Percentiles rank a stretch among this genome's conserved stretches.
phyloP scores from a whole-genome alignment of 2,888 invertebrate species.

The Rhingia rostrata region DNA sequence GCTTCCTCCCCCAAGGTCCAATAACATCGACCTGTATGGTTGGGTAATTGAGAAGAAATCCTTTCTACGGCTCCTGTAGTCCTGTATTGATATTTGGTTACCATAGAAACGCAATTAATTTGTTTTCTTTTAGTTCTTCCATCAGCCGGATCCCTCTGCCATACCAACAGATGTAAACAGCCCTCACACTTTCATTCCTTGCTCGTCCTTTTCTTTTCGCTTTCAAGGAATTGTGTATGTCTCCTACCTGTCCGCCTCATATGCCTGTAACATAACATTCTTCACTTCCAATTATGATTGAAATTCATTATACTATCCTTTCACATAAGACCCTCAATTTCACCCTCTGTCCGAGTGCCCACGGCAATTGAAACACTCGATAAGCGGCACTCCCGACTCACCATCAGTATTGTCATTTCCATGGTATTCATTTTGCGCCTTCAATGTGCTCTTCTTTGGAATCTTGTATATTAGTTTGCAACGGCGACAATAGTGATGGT shows the following conservation, averaged over 20 bases:
- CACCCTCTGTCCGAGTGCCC: constrained; percentile 6
- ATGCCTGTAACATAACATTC: constrained; percentile 10
- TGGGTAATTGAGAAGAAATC: constrained; percentile 6
- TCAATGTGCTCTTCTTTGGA: constrained; percentile 20
- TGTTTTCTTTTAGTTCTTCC: constrained; percentile 44
- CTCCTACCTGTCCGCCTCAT: not conserved
- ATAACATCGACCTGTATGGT: not conserved
- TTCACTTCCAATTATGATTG: constrained; percentile 59
- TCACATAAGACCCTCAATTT: constrained; percentile 42
- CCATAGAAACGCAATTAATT: constrained; percentile 60
- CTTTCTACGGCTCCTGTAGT: constrained; percentile 36
- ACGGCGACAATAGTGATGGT: not conserved
- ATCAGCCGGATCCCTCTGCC: constrained; percentile 7
- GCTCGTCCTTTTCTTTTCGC: constrained; percentile 23
- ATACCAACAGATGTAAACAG: constrained; percentile 14
- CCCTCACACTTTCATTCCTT: not conserved
- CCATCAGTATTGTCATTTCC: constrained; percentile 31
- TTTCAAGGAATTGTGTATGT: constrained; percentile 9
- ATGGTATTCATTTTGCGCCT: constrained; percentile 35
- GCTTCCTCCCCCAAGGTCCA: not conserved
- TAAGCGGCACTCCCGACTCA: constrained; percentile 23
- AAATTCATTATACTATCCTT: constrained; percentile 50
- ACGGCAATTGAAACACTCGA: constrained; percentile 6
- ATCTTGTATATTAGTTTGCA: constrained; percentile 41
- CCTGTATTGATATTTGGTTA: constrained; percentile 39